Evolutionary conservation across 2,113 vertebrate species (phyloP).

Genomic region (Pachycephala philippinensis): DNA sequence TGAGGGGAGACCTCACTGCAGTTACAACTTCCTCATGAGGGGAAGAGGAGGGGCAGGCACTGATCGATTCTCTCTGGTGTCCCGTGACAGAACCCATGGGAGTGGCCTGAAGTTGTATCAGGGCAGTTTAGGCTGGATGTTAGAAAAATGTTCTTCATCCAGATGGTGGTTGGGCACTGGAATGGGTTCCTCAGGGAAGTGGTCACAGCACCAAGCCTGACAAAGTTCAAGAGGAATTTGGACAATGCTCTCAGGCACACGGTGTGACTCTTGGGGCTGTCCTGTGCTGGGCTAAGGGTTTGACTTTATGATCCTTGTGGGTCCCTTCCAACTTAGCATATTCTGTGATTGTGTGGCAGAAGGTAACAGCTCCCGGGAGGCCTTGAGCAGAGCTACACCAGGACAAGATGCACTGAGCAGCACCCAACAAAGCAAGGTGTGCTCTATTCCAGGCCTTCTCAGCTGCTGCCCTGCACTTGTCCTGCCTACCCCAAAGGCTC

Average conservation of each 20-base stretch:
- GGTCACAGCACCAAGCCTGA: neutral
- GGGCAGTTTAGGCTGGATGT: neutral
- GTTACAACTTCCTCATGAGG: neutral
- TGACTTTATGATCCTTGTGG: neutral
- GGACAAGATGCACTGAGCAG: neutral
- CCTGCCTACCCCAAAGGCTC: neutral
- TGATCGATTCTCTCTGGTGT: neutral
- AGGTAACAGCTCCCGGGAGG: neutral
- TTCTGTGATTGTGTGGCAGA: neutral
- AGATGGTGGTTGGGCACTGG: rapidly evolving
- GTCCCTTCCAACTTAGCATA: neutral
- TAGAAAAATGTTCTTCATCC: neutral
- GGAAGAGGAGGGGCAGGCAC: neutral
- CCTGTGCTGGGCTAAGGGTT: neutral
- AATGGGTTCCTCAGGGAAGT: neutral
- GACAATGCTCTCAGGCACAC: neutral
- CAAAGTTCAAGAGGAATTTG: neutral
- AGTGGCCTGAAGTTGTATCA: neutral
- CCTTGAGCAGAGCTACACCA: neutral
- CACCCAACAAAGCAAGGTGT: neutral
- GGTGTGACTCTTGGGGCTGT: neutral
- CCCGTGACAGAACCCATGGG: neutral
- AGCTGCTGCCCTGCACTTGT: neutral
- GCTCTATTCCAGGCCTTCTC: neutral
- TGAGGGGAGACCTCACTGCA: neutral